These are phyloP conservation scores for Saccopteryx bilineata DNA, from an alignment of 2,113 vertebrate genomes.

Conservation along the genomic window DNA sequence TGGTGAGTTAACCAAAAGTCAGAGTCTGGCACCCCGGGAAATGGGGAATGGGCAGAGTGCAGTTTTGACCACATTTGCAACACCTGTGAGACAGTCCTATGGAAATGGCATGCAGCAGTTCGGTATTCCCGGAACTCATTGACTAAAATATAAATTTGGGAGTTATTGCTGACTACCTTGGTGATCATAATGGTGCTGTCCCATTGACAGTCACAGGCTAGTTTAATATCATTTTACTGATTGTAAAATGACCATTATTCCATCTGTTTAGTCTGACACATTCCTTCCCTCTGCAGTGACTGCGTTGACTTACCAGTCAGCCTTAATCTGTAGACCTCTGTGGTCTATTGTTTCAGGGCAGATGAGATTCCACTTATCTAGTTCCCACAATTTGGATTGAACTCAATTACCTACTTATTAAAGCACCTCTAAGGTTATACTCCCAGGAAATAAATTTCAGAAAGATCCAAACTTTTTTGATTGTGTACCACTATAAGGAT, in stretches of 20 bases:
- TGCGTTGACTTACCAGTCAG: neutral
- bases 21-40: neutral
- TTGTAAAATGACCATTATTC: neutral
- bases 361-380: neutral
- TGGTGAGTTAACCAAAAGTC: slow-evolving; percentile 21
- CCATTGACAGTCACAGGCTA: neutral
- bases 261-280: neutral
- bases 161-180: neutral
- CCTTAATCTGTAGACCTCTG: neutral
- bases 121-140: neutral
- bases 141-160: neutral
- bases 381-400: neutral
- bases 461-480: neutral
- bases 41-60: neutral
- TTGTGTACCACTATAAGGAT: neutral
- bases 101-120: neutral
- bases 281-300: neutral
- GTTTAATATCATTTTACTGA: neutral
- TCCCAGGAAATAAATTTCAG: neutral
- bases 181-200: neutral
- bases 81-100: neutral
- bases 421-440: neutral
- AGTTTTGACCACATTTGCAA: neutral
- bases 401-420: neutral
- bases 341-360: neutral